Evolutionary conservation across 2,113 vertebrate genomes (phyloP), one percentile per base, ranked within the genome.

Genomic region (Peucedramus taeniatus): DNA sequence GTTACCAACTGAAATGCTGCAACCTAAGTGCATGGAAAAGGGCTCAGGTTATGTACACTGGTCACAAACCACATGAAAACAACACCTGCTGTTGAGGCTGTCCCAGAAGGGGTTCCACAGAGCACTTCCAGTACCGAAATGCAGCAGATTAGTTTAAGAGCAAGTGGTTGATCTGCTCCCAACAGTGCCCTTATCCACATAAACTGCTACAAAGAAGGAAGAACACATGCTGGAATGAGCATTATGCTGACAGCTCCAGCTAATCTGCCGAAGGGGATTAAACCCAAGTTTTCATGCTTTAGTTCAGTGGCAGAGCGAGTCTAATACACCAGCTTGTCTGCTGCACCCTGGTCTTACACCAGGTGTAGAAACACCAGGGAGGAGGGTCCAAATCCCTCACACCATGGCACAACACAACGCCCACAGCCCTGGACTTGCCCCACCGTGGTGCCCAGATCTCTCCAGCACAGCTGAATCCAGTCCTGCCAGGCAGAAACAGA

Each of bases 31-130:
- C 7, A 18, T 1, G 33, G 42, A 42, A 69, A 71, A 91, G 21
- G 56, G 18, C 47, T 28, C 35, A 61, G 44, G 49, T 51, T n/a
- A 18, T 0, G 3, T 5, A 23, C 1, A 1, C 54, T 54, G 64
- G 24, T 31, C 51, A 89, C 31, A 81, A 45, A 65, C 15, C 69
- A 35, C 33, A 30, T 1, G 10, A 47, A 80, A 19, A 51, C 16
- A 80, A 20, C 56, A 64, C 11, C 12, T 24, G 54, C 54, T 50
- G n/a, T 60, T 35, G 23, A 8, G 69, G 44, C 54, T 78, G 61
- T 10, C 31, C 35, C 60, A 60, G 31, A 53, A 53, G 39, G 17
- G 23, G 26, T 19, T 77, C 28, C 44, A 69, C 40, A 66, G 21
- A 70, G 49, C 23, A 24, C 45, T 50, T 11, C 15, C 3, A 74